A percentile compares a stretch with the other conserved stretches of the same genome.
These are phyloP conservation scores for Aplysina aerophoba DNA, from an alignment of 37 sponge, comb jelly and placozoan species.

Conservation along the genomic window DNA sequence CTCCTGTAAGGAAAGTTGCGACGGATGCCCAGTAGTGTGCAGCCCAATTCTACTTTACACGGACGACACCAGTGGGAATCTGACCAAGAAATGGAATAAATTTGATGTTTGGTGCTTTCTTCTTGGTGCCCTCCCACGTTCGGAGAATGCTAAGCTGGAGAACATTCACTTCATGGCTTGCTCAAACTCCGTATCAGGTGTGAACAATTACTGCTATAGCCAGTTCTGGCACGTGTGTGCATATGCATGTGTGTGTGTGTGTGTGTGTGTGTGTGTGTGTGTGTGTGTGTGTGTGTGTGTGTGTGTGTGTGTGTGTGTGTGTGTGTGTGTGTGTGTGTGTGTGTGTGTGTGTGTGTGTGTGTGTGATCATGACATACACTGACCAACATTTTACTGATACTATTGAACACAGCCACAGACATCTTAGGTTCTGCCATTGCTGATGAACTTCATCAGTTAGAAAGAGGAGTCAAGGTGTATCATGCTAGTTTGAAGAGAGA, in stretches of 20 bases:
- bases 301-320: too few relatives aligned
- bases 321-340: too few relatives aligned
- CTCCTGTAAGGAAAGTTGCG: background rate
- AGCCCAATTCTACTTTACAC: conserved; percentile 29
- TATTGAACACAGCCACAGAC: background rate
- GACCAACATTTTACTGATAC: too few relatives aligned
- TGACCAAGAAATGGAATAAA: conserved; percentile 41
- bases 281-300: too few relatives aligned
- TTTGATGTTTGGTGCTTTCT: conserved; percentile 33
- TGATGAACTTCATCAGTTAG: conserved; percentile 16
- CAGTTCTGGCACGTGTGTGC: too few relatives aligned
- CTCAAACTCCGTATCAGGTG: conserved; percentile 24
- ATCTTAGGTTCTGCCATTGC: conserved; percentile 23
- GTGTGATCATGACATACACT: too few relatives aligned
- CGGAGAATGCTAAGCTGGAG: conserved; percentile 6
- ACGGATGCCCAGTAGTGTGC: conserved; percentile 13
- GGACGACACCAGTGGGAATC: conserved; percentile 39
- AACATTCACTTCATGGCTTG: conserved; percentile 30
- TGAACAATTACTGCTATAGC: background rate
- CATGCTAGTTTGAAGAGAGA: conserved; percentile 26
- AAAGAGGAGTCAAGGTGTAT: conserved; percentile 15
- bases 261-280: background rate
- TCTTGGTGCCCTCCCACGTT: conserved; percentile 25
- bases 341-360: too few relatives aligned
- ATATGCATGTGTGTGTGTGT: too few relatives aligned